Evolutionary conservation across 2,888 invertebrate species (phyloP), one percentile per base, ranked within the genome.

Genomic region (Phortica okadai): DNA sequence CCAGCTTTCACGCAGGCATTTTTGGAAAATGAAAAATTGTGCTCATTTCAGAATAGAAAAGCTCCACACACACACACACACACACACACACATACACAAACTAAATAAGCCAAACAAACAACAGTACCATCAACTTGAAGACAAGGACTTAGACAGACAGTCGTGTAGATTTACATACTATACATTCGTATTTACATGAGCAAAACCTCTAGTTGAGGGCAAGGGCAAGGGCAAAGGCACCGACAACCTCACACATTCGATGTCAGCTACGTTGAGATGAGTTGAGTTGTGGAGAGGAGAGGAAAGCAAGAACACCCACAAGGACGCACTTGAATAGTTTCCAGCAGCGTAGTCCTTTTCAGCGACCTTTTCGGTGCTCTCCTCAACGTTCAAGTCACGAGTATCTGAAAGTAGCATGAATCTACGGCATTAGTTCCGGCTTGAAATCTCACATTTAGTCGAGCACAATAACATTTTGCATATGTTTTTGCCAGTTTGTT

Each of bases 1-100:
- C 62, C 59, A 10, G 21, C 16, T 76, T 76, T 50, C 41, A 59
- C n/a, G 54, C 54, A 50, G 44, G 8, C 54, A 11, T 41, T 73
- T 59, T 62, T 45, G 62, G 54, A 72, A 56, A 72, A 72, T 72
- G 70, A 72, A 72, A 72, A 72, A 66, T 75, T 58, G 74, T 41
- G 69, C 50, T 74, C 69, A 69, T 76, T 76, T 76, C 56, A 74
- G 45, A 56, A 45, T 11, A 45, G 16, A 66, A 42, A 44, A 73
- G 21, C n/a, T 16, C 44, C 42, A 62, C 41, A 56, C 21, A 44
- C 5, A 67, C 5, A 14, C 6, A 72, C 16, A 16, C 11, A 62
- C 41, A 21, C 42, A 45, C 14, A 44, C 25, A 7, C 14, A 11
- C 16, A 41, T 45, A 45, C 16, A 45, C 45, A 45, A 45, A 50